phyloP scores from a whole-genome alignment of 2,888 invertebrate genomes.

The Caenorhabditis sp. region DNA sequence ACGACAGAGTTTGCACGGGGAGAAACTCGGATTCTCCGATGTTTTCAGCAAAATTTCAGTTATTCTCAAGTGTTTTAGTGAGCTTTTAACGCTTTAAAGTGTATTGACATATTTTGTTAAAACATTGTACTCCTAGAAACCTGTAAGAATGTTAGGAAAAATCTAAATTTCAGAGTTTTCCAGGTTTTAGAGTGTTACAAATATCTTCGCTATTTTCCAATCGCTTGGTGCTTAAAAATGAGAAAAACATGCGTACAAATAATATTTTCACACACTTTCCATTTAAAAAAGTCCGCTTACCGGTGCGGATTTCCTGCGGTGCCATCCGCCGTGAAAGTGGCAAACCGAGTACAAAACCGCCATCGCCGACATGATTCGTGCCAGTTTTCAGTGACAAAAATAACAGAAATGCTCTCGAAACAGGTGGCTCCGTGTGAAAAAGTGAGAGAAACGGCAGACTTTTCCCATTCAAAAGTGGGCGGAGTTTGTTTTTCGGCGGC shows the following conservation, averaged over 20 bases:
- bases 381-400: too few species aligned
- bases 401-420: too few species aligned
- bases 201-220: too few species aligned
- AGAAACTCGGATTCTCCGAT: too few species aligned
- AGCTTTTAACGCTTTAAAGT: too few species aligned
- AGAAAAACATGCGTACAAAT: too few species aligned
- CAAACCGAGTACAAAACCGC: constrained; percentile 46
- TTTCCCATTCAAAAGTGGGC: constrained; percentile 14
- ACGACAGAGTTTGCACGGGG: too few species aligned
- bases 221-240: too few species aligned
- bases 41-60: constrained; percentile 9
- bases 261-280: not conserved
- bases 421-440: not conserved
- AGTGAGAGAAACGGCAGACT: not conserved
- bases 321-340: constrained; percentile 44
- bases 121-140: too few species aligned
- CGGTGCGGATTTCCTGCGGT: constrained; percentile 28
- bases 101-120: too few species aligned
- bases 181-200: too few species aligned
- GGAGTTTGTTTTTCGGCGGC: constrained; percentile 42
- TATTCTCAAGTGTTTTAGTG: too few species aligned
- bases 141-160: not conserved
- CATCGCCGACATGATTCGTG: constrained; percentile 36
- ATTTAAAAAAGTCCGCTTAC: constrained; percentile 11
- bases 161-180: not conserved